These are phyloP conservation scores for Philereme vetulata DNA, from an alignment of 2,888 invertebrate genomes.

Conservation along the genomic window DNA sequence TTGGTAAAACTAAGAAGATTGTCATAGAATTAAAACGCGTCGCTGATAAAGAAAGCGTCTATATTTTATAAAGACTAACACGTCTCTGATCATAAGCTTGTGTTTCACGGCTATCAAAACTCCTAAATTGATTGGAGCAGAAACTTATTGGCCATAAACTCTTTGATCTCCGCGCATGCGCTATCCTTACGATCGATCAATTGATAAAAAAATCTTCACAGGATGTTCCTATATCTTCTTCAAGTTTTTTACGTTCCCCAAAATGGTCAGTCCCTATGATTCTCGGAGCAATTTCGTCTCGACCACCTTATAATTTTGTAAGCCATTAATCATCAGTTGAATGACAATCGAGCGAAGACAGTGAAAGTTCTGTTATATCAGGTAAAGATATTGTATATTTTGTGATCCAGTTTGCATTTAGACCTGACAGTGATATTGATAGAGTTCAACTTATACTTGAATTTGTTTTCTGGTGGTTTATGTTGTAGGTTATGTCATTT, in stretches of 20 bases:
- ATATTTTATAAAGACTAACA: too few species aligned
- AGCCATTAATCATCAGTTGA: constrained; percentile 72
- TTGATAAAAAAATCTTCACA: constrained; percentile 55
- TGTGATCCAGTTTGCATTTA: constrained; percentile 23
- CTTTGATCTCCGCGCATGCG: constrained; percentile 55
- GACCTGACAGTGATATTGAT: constrained; percentile 3
- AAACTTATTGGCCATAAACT: constrained; percentile 56
- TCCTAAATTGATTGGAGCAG: constrained; percentile 42
- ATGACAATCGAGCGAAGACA: constrained; percentile 61
- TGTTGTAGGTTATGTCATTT: too few species aligned
- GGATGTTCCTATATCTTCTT: constrained; percentile 71
- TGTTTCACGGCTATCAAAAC: constrained; percentile 28
- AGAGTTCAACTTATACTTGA: constrained; percentile 4
- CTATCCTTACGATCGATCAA: constrained; percentile 45
- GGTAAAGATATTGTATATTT: constrained; percentile 29
- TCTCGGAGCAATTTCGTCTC: constrained; percentile 66
- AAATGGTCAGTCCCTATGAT: constrained; percentile 57
- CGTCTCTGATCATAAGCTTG: too few species aligned
- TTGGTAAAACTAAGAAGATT: too few species aligned
- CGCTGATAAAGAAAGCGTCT: too few species aligned
- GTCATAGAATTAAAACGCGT: too few species aligned
- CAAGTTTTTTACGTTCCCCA: constrained; percentile 56
- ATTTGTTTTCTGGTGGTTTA: neutral
- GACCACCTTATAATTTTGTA: constrained; percentile 74
- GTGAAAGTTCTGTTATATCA: constrained; percentile 52